Base-by-base conservation (phyloP, 1,140 invertebrate genomes). In the Pogonomyrmex californicus region DNA sequence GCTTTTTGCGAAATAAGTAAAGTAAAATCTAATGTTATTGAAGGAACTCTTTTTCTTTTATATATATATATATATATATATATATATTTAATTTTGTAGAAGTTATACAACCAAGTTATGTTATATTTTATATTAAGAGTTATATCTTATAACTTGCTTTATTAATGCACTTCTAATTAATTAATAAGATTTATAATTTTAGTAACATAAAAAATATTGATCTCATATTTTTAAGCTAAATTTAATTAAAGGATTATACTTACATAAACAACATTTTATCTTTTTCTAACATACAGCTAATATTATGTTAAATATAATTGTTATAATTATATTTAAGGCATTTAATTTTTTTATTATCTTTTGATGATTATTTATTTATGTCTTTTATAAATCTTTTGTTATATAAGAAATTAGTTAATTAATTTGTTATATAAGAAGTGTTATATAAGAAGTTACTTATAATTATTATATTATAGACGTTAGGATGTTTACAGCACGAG, bases 401-500 rank as follows among this genome's bases (percentile, higher is more conserved):
- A 30, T 10, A n/a, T 47, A 47, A 68, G 1, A 71, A 71, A 23
- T 49, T 65, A 23, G 6, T n/a, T n/a, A n/a, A n/a, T n/a, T n/a
- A n/a, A n/a, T 44, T 44, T 77, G 12, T 60, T 68, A 30, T 10
- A n/a, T 47, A 47, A 68, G 1, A 71, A 71, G 6, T 77, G 12
- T 60, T 68, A 30, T 10, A n/a, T 47, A 47, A 68, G 1, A 71
- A 71, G 6, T 56, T 77, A 58, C 33, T 71, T 62, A 2, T 7
- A 49, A 56, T 60, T 85, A 38, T 73, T 36, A 3, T 71, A 38
- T 63, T 17, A 33, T 60, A 47, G 5, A 12, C 47, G 63, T 54
- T 66, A 30, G 5, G 23, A 23, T 68, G 62, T 90, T 87, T 85
- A 63, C 77, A 87, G 79, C 86, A 83, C 65, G 62, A 7, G 54